Conservation (phyloP, 2,113 vertebrate genomes). For the Irena cyanogastra region DNA sequence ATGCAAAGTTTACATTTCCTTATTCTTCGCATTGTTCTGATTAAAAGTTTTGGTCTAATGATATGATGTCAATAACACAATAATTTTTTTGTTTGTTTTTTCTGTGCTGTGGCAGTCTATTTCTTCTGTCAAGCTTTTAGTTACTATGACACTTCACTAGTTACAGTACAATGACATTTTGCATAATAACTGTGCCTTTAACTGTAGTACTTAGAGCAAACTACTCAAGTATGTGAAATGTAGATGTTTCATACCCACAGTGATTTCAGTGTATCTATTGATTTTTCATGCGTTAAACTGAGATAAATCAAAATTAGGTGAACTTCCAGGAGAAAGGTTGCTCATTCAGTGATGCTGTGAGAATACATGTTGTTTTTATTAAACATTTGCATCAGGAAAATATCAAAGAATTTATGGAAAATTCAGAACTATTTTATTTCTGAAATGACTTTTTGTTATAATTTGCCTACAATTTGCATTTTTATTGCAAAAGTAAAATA, state of each 20-base stretch:
- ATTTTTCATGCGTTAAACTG: neutral
- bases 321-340: neutral
- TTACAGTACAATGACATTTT: neutral
- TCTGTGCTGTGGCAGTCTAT: neutral
- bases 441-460: neutral
- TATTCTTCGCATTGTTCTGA: neutral
- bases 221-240: neutral
- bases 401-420: neutral
- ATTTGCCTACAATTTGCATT: neutral
- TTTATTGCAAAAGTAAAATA: neutral
- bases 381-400: neutral
- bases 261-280: neutral
- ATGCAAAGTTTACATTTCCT: neutral
- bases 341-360: neutral
- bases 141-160: neutral
- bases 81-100: neutral
- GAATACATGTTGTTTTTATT: neutral
- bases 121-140: neutral
- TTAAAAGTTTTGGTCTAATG: neutral
- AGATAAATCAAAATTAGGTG: neutral
- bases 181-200: neutral
- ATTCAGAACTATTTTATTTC: neutral
- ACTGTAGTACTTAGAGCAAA: neutral
- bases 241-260: too few species aligned
- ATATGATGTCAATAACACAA: neutral